Conservation (phyloP, 2,797 vertebrate genomes). For the Lemur catta region DNA sequence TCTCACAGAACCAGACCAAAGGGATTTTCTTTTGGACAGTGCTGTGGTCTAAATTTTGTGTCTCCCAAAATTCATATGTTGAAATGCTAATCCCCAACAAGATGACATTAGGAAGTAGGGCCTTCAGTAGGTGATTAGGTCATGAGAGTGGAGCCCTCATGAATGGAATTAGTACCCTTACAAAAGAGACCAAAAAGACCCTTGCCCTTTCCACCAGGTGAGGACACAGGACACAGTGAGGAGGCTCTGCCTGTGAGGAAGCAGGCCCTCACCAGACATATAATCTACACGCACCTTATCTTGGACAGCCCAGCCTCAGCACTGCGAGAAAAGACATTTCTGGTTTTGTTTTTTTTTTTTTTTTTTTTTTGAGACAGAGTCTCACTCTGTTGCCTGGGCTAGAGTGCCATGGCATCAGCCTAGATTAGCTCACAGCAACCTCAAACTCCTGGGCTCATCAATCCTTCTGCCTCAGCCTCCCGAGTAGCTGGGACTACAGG, state of each 20-base stretch:
- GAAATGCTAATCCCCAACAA: not conserved
- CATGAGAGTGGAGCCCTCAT: not conserved
- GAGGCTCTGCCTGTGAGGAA: not conserved
- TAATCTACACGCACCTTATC: not conserved
- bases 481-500: no score
- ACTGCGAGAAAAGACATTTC: not conserved
- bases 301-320: not conserved
- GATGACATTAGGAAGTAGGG: not conserved
- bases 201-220: not conserved
- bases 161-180: not conserved
- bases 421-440: no score
- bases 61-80: not conserved
- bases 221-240: not conserved
- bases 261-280: no score
- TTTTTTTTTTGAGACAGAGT: not conserved
- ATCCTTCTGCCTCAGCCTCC: no score
- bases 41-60: not conserved
- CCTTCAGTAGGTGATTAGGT: not conserved
- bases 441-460: no score
- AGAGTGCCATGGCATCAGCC: not conserved
- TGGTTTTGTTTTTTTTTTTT: no score
- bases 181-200: not conserved
- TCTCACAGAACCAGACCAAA: not conserved
- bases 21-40: not conserved
- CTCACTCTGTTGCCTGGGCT: not conserved